Evolutionary conservation across 2,113 vertebrate genomes (phyloP).

Genomic region (Riparia riparia): DNA sequence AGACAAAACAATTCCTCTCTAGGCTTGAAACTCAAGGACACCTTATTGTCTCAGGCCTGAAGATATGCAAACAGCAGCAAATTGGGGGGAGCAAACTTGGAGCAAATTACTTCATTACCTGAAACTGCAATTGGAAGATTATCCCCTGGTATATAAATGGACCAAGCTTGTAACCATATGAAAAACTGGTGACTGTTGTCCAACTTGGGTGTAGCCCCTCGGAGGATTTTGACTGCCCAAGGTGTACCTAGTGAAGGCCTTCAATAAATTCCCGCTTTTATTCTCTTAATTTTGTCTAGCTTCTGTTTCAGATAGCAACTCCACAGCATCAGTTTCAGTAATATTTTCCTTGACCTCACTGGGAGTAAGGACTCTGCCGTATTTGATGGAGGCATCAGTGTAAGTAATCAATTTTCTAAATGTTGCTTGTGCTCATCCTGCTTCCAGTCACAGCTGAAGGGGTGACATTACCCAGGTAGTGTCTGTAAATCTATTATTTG

Average conservation of each 20-base stretch:
- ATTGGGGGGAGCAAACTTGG: accelerated
- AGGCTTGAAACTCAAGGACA: neutral
- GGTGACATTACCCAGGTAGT: neutral
- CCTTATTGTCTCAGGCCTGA: neutral
- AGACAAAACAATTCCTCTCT: neutral
- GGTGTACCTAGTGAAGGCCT: neutral
- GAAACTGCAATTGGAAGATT: neutral
- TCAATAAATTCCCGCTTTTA: neutral
- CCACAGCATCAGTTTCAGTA: neutral
- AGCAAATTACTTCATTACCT: neutral
- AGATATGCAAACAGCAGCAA: neutral
- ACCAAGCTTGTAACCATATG: neutral
- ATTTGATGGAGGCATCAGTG: neutral
- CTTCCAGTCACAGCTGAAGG: neutral
- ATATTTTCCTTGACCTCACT: neutral
- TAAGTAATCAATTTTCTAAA: neutral
- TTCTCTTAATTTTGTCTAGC: neutral
- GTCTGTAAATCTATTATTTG: neutral
- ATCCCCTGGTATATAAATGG: too few species aligned
- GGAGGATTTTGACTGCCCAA: neutral
- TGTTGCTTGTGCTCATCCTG: neutral
- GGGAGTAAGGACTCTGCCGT: neutral
- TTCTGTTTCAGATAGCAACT: neutral
- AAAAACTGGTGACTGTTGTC: too few species aligned
- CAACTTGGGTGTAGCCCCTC: neutral